phyloP scores from a whole-genome alignment of 2,797 vertebrate species.

The Cryptoblepharus egeriae region DNA sequence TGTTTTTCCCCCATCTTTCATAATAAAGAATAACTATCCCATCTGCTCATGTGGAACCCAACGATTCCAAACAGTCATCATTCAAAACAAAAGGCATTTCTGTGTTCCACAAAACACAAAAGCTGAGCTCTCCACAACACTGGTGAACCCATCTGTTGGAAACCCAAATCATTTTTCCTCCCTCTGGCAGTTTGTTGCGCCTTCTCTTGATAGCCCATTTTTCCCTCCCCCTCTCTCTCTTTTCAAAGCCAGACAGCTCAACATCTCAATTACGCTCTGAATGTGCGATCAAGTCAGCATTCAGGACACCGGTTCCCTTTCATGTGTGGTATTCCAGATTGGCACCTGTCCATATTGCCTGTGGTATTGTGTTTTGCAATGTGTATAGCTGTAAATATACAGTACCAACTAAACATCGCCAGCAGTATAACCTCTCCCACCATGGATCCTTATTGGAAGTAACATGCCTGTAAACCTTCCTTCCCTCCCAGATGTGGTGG shows the following conservation, averaged over 20 bases:
- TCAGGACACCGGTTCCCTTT: constrained; percentile 8
- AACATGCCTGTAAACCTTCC: background rate
- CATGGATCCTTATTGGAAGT: background rate
- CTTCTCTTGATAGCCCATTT: constrained; percentile 16
- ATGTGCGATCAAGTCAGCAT: constrained; percentile 23
- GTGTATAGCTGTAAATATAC: background rate
- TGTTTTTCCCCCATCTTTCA: background rate
- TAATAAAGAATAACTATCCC: background rate
- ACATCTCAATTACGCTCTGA: constrained; percentile 28
- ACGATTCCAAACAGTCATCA: constrained; percentile 10
- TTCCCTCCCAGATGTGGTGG: background rate
- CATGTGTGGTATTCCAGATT: constrained; percentile 19
- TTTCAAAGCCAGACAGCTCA: constrained; percentile 10
- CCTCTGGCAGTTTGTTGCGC: background rate
- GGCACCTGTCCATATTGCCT: constrained; percentile 13
- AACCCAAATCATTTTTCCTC: constrained; percentile 16
- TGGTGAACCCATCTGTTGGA: constrained; percentile 12
- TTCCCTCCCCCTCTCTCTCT: background rate
- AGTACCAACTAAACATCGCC: background rate
- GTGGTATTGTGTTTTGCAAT: background rate
- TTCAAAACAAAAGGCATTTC: constrained; percentile 12
- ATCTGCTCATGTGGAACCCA: background rate
- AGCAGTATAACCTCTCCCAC: background rate
- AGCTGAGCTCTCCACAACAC: background rate
- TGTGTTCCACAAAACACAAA: constrained; percentile 13